Evolutionary conservation across 2,113 vertebrate genomes (phyloP).

Genomic region (Sphaerodactylus townsendi): DNA sequence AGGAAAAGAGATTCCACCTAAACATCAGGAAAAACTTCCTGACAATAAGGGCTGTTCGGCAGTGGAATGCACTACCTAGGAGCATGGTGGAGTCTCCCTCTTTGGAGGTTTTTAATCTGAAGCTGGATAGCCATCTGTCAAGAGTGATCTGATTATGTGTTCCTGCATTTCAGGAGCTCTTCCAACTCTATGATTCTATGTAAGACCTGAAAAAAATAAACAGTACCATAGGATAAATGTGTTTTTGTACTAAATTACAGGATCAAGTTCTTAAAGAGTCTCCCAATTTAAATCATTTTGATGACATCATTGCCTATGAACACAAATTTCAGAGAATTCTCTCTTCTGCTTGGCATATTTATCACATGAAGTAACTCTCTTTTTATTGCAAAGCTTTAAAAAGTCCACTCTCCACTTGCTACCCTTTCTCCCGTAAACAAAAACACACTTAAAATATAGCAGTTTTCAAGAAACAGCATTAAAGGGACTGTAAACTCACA

Average conservation of each 20-base stretch:
- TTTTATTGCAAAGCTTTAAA: not conserved
- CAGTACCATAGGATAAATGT: not conserved
- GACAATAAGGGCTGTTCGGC: too few species aligned
- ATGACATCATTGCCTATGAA: not conserved
- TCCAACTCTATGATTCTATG: too few species aligned
- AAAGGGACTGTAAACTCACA: conserved; percentile 50
- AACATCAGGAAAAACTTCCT: too few species aligned
- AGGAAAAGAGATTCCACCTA: too few species aligned
- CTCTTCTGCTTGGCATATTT: conserved; percentile 4
- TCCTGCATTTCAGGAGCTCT: too few species aligned
- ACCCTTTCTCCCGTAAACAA: conserved; percentile 2
- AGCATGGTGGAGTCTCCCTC: too few species aligned
- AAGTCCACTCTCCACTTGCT: not conserved
- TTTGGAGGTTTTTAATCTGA: too few species aligned
- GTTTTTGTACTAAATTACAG: not conserved
- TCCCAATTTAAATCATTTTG: rapidly evolving
- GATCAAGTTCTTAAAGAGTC: not conserved
- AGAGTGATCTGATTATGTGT: too few species aligned
- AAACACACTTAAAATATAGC: conserved; percentile 45
- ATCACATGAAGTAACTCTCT: conserved; percentile 10
- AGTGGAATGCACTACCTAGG: too few species aligned
- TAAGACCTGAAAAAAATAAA: not conserved
- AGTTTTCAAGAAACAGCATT: conserved; percentile 43
- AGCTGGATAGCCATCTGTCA: too few species aligned
- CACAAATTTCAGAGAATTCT: not conserved